Conservation (phyloP, 2,797 vertebrate genomes). For the Myioborus miniatus region DNA sequence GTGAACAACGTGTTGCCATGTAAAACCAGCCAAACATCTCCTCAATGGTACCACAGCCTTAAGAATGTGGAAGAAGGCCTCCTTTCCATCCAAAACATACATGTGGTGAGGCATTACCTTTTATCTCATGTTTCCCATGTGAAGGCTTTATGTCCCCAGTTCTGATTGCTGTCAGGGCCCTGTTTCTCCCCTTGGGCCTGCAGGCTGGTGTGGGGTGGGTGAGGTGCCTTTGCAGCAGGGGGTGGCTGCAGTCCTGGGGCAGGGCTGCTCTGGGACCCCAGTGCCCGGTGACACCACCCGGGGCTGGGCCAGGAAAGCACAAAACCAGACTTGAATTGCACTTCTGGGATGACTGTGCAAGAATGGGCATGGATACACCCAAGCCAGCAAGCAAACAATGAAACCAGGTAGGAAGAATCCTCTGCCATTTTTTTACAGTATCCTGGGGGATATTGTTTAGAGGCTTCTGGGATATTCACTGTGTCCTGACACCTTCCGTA, state of each 20-base stretch:
- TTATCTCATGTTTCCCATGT: fast-evolving
- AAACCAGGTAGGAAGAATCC: not conserved
- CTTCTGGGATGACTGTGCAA: not conserved
- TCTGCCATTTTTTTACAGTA: not conserved
- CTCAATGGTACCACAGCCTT: not conserved
- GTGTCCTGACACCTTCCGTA: not conserved
- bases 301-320: not conserved
- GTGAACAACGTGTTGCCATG: fast-evolving
- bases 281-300: fast-evolving
- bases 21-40: not conserved
- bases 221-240: not conserved
- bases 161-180: not conserved
- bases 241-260: too few relatives aligned
- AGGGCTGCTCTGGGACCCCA: fast-evolving
- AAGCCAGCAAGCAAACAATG: not conserved
- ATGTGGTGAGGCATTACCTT: fast-evolving
- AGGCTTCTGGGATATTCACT: not conserved
- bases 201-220: fast-evolving
- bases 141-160: not conserved
- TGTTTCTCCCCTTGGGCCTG: not conserved
- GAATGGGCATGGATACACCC: not conserved
- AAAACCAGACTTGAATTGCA: not conserved
- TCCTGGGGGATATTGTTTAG: not conserved
- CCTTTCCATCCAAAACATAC: not conserved
- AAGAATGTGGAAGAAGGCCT: not conserved